These are phyloP conservation scores for Blomia tropicalis DNA, from an alignment of 2,888 invertebrate genomes.

Conservation along the genomic window DNA sequence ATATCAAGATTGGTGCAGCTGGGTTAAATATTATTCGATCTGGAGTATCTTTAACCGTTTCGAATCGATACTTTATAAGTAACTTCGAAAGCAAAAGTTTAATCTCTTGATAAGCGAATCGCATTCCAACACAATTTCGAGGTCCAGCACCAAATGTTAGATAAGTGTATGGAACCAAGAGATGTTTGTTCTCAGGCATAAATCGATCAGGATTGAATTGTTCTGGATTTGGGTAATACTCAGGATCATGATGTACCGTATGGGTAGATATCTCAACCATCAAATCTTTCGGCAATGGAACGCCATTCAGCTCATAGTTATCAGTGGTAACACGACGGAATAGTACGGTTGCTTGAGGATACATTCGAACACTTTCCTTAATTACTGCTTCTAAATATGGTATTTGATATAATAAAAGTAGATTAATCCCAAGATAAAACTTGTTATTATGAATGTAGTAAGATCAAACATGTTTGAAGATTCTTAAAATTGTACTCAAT, in stretches of 20 bases:
- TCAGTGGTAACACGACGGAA: neutral
- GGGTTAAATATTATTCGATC: neutral
- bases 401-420: neutral
- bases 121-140: neutral
- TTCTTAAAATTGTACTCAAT: too few species aligned
- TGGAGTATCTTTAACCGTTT: neutral
- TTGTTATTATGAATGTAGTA: too few species aligned
- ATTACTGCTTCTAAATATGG: neutral
- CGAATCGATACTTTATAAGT: neutral
- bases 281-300: neutral
- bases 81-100: neutral
- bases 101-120: neutral
- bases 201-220: neutral
- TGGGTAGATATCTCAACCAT: neutral
- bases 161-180: neutral
- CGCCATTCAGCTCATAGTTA: neutral
- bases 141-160: neutral
- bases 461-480: too few species aligned
- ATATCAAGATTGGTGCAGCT: neutral
- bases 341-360: neutral
- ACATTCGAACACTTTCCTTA: neutral
- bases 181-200: too few species aligned
- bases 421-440: too few species aligned
- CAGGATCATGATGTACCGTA: neutral
- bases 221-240: neutral